phyloP scores from a whole-genome alignment of 2,797 vertebrate species.

The Microcaecilia unicolor region DNA sequence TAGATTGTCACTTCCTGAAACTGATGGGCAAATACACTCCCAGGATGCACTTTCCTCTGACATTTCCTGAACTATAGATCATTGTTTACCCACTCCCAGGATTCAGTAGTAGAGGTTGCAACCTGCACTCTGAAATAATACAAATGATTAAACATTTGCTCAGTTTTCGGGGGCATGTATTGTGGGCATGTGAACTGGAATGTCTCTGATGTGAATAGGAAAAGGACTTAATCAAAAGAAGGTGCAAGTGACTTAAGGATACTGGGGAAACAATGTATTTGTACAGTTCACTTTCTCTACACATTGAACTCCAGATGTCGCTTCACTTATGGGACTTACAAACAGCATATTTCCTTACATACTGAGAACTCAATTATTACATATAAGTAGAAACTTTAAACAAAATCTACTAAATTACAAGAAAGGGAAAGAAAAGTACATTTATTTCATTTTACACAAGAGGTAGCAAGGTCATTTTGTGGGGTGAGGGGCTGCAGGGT shows the following conservation, averaged over 20 bases:
- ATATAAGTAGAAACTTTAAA: too few relatives aligned
- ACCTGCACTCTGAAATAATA: neutral
- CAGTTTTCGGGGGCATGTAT: neutral
- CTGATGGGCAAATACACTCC: slow-evolving; percentile 41
- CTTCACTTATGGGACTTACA: neutral
- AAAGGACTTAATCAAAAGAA: slow-evolving; percentile 1
- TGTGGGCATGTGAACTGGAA: neutral
- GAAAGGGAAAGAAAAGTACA: too few relatives aligned
- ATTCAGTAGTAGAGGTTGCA: slow-evolving; percentile 5
- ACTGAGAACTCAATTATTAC: too few relatives aligned
- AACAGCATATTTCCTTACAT: too few relatives aligned
- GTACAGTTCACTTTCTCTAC: neutral
- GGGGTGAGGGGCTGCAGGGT: too few relatives aligned
- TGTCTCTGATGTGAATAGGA: neutral
- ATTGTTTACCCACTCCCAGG: slow-evolving; percentile 17
- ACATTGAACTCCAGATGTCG: neutral
- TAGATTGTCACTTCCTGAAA: slow-evolving; percentile 50
- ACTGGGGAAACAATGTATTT: neutral
- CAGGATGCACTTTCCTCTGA: slow-evolving; percentile 49
- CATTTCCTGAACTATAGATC: slow-evolving; percentile 40
- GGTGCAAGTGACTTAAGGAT: neutral
- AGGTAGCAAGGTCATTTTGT: too few relatives aligned
- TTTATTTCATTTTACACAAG: too few relatives aligned
- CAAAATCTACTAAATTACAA: too few relatives aligned
- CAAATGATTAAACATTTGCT: neutral